phyloP scores from a whole-genome alignment of 2,797 vertebrate species.

The Mus caroli region DNA sequence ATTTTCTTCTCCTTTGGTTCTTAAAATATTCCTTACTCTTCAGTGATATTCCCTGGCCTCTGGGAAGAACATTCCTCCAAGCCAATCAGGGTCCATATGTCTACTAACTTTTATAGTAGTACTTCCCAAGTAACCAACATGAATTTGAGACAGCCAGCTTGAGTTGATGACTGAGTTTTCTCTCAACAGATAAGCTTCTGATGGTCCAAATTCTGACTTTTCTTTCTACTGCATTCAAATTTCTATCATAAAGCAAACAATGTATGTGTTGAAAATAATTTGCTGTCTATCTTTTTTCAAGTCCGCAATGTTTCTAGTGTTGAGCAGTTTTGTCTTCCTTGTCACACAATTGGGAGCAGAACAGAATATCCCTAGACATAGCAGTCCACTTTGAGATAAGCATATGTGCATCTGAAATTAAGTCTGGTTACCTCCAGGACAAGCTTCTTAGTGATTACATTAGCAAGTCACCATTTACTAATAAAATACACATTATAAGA shows the following conservation, averaged over 20 bases:
- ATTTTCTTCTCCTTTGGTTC: not conserved
- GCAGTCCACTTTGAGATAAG: not conserved
- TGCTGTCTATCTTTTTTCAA: not conserved
- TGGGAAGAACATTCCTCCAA: not conserved
- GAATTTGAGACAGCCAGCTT: not conserved
- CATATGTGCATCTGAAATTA: not conserved
- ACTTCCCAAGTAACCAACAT: not conserved
- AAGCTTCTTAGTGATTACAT: not conserved
- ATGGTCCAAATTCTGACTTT: not conserved
- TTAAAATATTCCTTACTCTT: not conserved
- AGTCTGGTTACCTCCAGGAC: not conserved
- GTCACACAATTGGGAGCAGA: not conserved
- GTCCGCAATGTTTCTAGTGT: not conserved
- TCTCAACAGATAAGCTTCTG: not conserved
- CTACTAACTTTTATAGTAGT: not conserved
- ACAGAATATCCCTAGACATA: not conserved
- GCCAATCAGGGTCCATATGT: too few species aligned
- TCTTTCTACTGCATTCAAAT: not conserved
- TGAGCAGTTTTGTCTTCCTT: not conserved
- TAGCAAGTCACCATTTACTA: not conserved
- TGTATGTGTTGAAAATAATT: not conserved
- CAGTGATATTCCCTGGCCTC: too few species aligned
- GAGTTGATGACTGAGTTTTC: not conserved
- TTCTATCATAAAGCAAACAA: not conserved
- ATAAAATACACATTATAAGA: not conserved